These are phyloP conservation scores for Tenthredo livida DNA, from an alignment of 2,888 invertebrate genomes.

Conservation along the genomic window DNA sequence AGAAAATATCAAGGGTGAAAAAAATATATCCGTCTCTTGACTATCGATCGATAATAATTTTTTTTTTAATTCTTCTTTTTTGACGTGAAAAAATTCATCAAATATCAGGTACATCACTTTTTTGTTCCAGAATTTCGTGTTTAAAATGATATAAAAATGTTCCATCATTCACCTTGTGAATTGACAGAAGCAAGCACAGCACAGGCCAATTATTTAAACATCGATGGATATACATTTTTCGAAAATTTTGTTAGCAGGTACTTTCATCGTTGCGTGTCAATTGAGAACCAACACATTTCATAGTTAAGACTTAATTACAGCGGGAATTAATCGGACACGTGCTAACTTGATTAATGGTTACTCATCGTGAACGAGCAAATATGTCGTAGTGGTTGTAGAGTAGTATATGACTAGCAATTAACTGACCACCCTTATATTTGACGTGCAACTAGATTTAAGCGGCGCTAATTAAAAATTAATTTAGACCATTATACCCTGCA, in stretches of 20 bases:
- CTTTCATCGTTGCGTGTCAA: background rate
- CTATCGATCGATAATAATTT: background rate
- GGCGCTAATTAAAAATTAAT: conserved; percentile 50
- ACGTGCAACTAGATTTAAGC: conserved; percentile 32
- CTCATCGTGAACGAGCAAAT: conserved; percentile 3
- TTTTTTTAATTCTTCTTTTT: too few relatives aligned
- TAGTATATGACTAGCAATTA: background rate
- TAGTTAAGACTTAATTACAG: background rate
- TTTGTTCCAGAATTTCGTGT: background rate
- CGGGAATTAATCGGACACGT: background rate
- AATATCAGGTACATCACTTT: background rate
- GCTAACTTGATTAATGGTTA: background rate
- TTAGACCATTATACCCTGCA: background rate
- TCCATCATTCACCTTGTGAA: background rate
- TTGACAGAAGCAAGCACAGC: background rate
- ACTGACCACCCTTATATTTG: conserved; percentile 9
- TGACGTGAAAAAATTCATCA: background rate
- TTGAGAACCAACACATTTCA: background rate
- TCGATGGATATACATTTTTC: background rate
- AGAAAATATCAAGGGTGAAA: background rate
- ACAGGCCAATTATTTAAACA: background rate
- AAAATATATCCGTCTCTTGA: background rate
- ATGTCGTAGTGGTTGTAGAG: background rate
- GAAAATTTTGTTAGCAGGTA: background rate
- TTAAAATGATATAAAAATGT: background rate